Evolutionary conservation across 1,140 invertebrate species (phyloP).

Genomic region (Aphis craccivora): DNA sequence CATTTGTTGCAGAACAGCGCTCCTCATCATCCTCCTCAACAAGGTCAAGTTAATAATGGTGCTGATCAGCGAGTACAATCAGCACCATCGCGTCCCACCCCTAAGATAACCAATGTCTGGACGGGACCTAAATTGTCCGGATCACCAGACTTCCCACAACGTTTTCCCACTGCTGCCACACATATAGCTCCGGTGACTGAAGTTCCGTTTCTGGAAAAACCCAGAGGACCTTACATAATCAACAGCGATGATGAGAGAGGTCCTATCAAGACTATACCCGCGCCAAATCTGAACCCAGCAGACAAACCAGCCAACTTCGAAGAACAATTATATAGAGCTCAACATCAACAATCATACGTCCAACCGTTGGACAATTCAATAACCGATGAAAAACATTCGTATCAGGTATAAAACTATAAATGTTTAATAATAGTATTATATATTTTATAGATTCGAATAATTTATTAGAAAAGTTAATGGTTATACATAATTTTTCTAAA

Average conservation of each 20-base stretch:
- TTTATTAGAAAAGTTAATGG: background rate
- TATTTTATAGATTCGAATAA: background rate
- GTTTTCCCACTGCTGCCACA: background rate
- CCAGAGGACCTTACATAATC: conserved; percentile 45
- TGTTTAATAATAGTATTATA: background rate
- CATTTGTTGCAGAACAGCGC: background rate
- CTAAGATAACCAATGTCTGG: conserved; percentile 35
- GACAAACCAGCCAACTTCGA: conserved; percentile 59
- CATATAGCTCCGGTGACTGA: background rate
- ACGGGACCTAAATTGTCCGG: background rate
- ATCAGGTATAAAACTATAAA: conserved; percentile 2
- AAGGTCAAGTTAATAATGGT: background rate
- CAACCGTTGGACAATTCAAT: conserved; percentile 52
- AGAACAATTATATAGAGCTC: conserved; percentile 4
- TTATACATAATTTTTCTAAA: background rate
- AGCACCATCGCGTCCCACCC: background rate
- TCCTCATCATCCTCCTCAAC: background rate
- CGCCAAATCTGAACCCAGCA: conserved; percentile 74
- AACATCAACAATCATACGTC: conserved; percentile 20
- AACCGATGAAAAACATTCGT: conserved; percentile 33
- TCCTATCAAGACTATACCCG: conserved; percentile 83
- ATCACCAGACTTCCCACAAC: background rate
- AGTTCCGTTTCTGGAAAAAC: background rate
- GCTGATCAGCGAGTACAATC: background rate
- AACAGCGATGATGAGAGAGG: conserved; percentile 69